Conservation (phyloP, 2,888 invertebrate genomes). For the Caenorhabditis plicata region DNA sequence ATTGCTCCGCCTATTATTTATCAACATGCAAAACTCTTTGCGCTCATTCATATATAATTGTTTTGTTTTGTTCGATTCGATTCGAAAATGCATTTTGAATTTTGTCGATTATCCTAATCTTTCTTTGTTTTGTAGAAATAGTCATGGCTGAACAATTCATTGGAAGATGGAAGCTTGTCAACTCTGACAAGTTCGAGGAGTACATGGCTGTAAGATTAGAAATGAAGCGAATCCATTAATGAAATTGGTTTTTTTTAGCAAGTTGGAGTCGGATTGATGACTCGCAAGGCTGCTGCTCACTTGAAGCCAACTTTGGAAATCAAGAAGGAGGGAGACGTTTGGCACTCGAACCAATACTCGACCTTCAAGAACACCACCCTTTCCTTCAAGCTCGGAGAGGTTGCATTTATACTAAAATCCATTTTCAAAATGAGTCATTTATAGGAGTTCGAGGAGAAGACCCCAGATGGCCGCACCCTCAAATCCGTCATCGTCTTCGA, state of each 20-base stretch:
- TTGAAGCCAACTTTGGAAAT: constrained; percentile 51
- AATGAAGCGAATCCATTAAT: no score
- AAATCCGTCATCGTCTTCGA: constrained; percentile 34
- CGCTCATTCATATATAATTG: no score
- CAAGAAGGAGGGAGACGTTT: constrained; percentile 44
- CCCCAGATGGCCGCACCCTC: constrained; percentile 51
- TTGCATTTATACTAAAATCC: no score
- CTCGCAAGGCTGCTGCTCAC: constrained; percentile 52
- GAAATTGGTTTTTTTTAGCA: no score
- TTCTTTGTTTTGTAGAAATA: constrained; percentile 2
- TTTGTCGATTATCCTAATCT: no score
- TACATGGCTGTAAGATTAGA: no score
- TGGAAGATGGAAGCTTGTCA: constrained; percentile 44
- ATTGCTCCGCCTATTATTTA: no score
- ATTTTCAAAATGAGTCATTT: no score
- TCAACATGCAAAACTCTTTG: no score
- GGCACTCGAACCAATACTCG: constrained; percentile 41
- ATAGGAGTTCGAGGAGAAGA: constrained; percentile 52
- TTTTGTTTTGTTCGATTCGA: no score
- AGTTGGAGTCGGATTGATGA: constrained; percentile 49
- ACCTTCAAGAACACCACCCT: constrained; percentile 53
- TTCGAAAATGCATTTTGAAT: no score
- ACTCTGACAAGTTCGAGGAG: constrained; percentile 52
- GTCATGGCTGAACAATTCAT: constrained; percentile 24
- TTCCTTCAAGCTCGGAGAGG: constrained; percentile 39